Base-by-base conservation (phyloP, 2,797 vertebrate genomes). In the Petrocephalus sullivani region DNA sequence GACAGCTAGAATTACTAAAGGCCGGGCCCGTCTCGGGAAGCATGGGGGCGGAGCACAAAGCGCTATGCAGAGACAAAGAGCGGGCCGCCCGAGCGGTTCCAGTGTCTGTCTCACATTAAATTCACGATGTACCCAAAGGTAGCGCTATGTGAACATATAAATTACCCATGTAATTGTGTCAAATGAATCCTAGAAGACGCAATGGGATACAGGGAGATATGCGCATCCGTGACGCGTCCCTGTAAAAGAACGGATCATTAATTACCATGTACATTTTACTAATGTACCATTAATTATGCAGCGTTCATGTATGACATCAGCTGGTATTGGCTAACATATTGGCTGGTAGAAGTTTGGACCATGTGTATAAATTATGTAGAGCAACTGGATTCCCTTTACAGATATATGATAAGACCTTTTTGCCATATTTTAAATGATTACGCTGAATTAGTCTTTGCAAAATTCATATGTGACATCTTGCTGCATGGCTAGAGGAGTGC, bases 151-250 rank as follows among this genome's bases (percentile, higher is more conserved):
- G 93, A 93, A 90, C 90, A 93, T 92, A 95, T 95, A 94, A 95
- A 95, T 94, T 93, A 95, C 92, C 92, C 91, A 90, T 89, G 89
- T 95, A 94, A 95, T 94, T 94, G 93, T 90, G 92, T 93, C 94
- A 94, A 94, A 95, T 94, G 92, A 90, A 95, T 90, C 90, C 93
- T 94, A 93, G 1, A 92, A 93, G 93, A 95, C 93, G 92, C 94
- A 95, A 94, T 91, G 88, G 89, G 91, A 89, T 64, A 71, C 90
- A 23, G 8, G 4, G 5, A 61, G 4, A 58, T 78, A 28, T 41
- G 51, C 23, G 3, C 8, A 19, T 41, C 4, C 10, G 16, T 37
- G 12, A 1, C 49, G 37, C 53, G 56, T 82, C 60, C 19, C 9
- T 89, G 84, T 84, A 54, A 84, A 53, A 14, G 81, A 88, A 87